Evolutionary conservation across 2,797 vertebrate species (phyloP).

Genomic region (Pogonophryne albipinna): DNA sequence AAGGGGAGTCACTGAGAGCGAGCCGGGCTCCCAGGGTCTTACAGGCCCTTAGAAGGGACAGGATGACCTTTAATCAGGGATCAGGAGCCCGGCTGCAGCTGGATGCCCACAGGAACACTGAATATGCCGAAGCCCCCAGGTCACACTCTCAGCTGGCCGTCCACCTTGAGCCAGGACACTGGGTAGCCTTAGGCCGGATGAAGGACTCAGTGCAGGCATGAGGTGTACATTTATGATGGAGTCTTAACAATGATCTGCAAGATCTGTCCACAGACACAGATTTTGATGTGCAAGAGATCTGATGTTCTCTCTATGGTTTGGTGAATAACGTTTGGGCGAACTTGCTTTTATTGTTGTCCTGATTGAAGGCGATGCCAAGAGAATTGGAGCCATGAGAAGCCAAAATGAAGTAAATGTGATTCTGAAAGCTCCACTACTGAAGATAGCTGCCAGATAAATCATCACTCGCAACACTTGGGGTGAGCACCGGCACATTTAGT

Average conservation of each 20-base stretch:
- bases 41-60: constrained; percentile 79
- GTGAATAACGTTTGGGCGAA: constrained; percentile 16
- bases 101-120: constrained; percentile 68
- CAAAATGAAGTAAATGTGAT: constrained; percentile 16
- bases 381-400: constrained; percentile 3
- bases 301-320: constrained; percentile 5
- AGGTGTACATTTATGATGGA: constrained; percentile 69
- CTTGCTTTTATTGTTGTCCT: constrained; percentile 22
- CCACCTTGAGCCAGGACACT: constrained; percentile 44
- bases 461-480: constrained; percentile 5
- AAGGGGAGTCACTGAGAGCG: constrained; percentile 71
- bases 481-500: constrained; percentile 1
- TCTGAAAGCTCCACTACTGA: constrained; percentile 1
- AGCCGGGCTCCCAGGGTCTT: constrained; percentile 77
- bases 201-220: constrained; percentile 75
- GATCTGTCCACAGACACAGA: constrained; percentile 21
- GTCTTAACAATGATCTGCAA: constrained; percentile 46
- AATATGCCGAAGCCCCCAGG: constrained; percentile 60
- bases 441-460: constrained; percentile 46
- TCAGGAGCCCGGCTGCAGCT: constrained; percentile 81
- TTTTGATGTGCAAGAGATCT: constrained; percentile 2
- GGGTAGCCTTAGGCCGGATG: constrained; percentile 57
- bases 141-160: constrained; percentile 69
- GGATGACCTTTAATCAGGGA: constrained; percentile 88
- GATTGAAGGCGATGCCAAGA: constrained; percentile 13